Evolutionary conservation across 2,888 invertebrate genomes (phyloP), one percentile per base, ranked within the genome.

Genomic region (Craniophora ligustri): DNA sequence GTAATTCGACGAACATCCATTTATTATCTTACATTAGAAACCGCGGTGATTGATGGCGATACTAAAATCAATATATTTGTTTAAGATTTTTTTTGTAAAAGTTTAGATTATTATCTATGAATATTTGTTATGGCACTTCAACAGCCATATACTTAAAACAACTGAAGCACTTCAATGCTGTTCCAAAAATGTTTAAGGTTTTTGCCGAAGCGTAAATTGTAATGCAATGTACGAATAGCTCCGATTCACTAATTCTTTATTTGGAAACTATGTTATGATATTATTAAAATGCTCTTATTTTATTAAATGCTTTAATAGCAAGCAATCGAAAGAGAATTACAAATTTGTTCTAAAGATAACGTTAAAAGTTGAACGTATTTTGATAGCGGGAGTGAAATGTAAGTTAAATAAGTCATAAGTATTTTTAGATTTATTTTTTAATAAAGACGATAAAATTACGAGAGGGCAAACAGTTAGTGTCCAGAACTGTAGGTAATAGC

Each of bases 101-200:
- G 50, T 23, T 30, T 15, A 23, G 13, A 35, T 14, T 3, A 35
- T 14, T 3, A 30, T 31, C 15, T 45, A 15, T 44, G 46, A 38
- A 34, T 41, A 49, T 40, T 46, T 67, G 49, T 60, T 71, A 65
- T 57, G 42, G 48, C 59, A 68, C 42, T 40, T 47, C 54, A 63
- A 58, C 65, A 67, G 66, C 32, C 21, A n/a, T 14, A 57, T 62
- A 49, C 49, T 36, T 60, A 62, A 75, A 70, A 66, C 65, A 49
- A 28, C 18, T 11, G 31, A 28, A 60, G 28, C 32, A 66, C 47
- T 61, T 58, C 15, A 67, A 59, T 59, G 44, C 16, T 63, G 30
- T 46, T 31, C 5, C 16, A 18, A 13, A 46, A 16, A 39, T 16
- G 11, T 41, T 38, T 32, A 16, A n/a, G 10, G 34, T 21, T 36